phyloP scores from a whole-genome alignment of 2,888 invertebrate species.

The Coleophora flavipennella region DNA sequence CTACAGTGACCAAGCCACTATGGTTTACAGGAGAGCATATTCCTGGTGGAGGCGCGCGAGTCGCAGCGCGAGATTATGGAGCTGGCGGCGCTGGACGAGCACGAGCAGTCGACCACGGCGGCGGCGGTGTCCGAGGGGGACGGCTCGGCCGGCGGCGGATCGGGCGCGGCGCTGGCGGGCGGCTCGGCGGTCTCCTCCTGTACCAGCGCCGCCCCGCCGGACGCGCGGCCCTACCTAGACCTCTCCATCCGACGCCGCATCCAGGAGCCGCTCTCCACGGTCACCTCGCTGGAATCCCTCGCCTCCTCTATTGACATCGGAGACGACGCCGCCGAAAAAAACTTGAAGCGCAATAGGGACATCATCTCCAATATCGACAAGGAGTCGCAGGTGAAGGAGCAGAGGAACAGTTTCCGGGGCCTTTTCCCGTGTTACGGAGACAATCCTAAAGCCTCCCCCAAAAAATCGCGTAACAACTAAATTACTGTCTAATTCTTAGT shows the following conservation, averaged over 20 bases:
- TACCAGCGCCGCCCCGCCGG: conserved; percentile 11
- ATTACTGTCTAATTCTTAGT: not conserved
- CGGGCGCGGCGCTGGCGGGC: conserved; percentile 7
- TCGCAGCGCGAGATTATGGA: conserved; percentile 77
- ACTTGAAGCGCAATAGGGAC: conserved; percentile 38
- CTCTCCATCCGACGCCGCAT: conserved; percentile 34
- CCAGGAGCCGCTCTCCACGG: conserved; percentile 47
- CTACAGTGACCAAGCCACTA: too few species aligned
- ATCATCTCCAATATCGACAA: conserved; percentile 36
- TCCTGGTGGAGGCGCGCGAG: conserved; percentile 84
- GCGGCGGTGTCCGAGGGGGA: too few species aligned
- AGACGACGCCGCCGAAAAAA: conserved; percentile 30
- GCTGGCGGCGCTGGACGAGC: conserved; percentile 36
- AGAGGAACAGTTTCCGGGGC: conserved; percentile 36
- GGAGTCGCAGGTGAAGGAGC: conserved; percentile 51
- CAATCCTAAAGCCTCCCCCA: conserved; percentile 26
- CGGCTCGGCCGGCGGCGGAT: too few species aligned
- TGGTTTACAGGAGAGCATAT: conserved; percentile 82
- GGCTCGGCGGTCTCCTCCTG: conserved; percentile 19
- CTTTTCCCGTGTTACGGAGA: conserved; percentile 38
- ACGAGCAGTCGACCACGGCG: too few species aligned
- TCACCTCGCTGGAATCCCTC: conserved; percentile 72
- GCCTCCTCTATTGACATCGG: conserved; percentile 45
- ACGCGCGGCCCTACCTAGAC: conserved; percentile 31
- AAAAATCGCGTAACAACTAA: conserved; percentile 32